Base-by-base conservation (phyloP, 2,888 invertebrate genomes). In the Xanthia icteritia region DNA sequence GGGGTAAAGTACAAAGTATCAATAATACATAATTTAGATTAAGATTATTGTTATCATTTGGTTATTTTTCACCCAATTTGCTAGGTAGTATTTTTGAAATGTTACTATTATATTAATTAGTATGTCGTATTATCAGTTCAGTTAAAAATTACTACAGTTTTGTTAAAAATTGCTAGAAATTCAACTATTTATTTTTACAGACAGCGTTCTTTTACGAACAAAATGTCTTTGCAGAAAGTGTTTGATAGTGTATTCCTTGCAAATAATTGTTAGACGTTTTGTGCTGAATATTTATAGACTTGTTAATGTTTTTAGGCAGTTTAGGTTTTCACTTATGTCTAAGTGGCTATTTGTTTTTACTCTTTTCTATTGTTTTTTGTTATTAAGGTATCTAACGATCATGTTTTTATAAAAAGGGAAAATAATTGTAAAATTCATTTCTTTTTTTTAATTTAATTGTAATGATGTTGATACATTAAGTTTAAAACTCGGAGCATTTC, bases 1-100 rank as follows among this genome's bases (percentile, higher is more conserved):
- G 82, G 79, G 42, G 54, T 84, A 56, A 76, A 71, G 42, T 81
- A 77, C 73, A 81, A 81, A 54, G 15, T 69, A 17, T 61, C 86
- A 69, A 54, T 77, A 58, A 63, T 68, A 74, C 60, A 66, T 66
- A 1, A 81, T 69, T 72, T 73, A 83, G 72, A 81, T 54, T 64
- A 60, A 15, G 39, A 81, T 31, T 48, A 15, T 56, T 39, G 54
- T 73, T 79, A 82, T 56, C 11, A 54, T 2, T 42, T 11, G 23
- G 56, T 36, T 63, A 54, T 75, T 60, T 72, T 73, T 48, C 11
- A 27, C 31, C 17, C 15, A 63, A 48, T 27, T 31, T n/a, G 23
- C 0, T 36, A 23, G 1, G 23, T 27, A 61, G 17, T 61, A 67
- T 27, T 61, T 36, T 27, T 23, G 20, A 31, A 58, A 73, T 75